Conservation (phyloP, 2,113 vertebrate genomes). For the Brachyhypopomus occidentalis region DNA sequence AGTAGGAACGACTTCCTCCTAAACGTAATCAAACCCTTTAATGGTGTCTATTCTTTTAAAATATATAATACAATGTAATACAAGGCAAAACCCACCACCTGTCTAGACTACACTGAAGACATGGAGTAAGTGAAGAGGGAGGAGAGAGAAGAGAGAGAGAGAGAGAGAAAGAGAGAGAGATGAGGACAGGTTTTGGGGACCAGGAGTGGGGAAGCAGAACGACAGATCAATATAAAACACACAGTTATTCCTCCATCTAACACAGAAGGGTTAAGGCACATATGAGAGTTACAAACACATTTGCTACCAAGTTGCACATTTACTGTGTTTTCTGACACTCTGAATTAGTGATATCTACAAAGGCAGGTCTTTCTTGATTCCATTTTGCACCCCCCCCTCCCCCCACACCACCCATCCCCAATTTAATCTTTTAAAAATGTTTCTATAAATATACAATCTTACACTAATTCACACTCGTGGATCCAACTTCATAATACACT, state of each 20-base stretch:
- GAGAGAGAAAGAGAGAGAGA: slow-evolving; percentile 48
- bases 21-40: slow-evolving; percentile 78
- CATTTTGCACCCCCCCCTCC: neutral
- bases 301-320: slow-evolving; percentile 86
- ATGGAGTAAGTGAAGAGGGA: slow-evolving; percentile 51
- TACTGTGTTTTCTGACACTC: slow-evolving; percentile 74
- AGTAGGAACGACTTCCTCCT: slow-evolving; percentile 77
- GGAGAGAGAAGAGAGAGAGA: slow-evolving; percentile 11
- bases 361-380: slow-evolving; percentile 68
- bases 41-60: slow-evolving; percentile 74
- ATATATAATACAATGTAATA: slow-evolving; percentile 90
- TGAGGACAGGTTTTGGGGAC: neutral
- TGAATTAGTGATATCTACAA: slow-evolving; percentile 76
- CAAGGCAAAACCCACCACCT: slow-evolving; percentile 84
- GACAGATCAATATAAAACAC: slow-evolving; percentile 81
- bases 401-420: neutral
- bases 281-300: slow-evolving; percentile 93
- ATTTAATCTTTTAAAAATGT: slow-evolving; percentile 41
- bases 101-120: slow-evolving; percentile 80
- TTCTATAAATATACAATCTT: slow-evolving; percentile 59
- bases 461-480: slow-evolving; percentile 33
- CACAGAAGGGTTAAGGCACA: slow-evolving; percentile 98
- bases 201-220: slow-evolving; percentile 21
- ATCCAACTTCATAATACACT: slow-evolving; percentile 38
- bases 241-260: slow-evolving; percentile 80